phyloP scores from a whole-genome alignment of 30 jellyfish, hydroid and myxozoan genomes.

The Aurelia sp. region DNA sequence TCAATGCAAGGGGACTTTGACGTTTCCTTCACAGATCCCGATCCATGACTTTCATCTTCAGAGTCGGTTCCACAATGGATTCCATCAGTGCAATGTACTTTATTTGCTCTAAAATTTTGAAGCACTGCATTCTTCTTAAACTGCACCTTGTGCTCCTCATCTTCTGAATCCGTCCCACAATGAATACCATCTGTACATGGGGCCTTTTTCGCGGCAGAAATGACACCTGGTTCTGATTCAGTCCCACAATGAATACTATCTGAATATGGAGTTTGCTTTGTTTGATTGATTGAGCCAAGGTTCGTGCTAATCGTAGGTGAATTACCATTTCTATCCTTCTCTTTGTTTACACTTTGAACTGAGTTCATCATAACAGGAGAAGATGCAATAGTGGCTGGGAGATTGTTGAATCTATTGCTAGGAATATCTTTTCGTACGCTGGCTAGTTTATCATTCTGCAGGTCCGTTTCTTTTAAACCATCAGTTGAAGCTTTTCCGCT shows the following conservation, averaged over 20 bases:
- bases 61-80: constrained; percentile 80
- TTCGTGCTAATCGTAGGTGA: not conserved
- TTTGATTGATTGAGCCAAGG: not conserved
- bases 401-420: not conserved
- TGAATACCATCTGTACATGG: constrained; percentile 70
- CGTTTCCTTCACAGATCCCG: not conserved
- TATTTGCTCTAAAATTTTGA: constrained; percentile 21
- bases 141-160: constrained; percentile 10
- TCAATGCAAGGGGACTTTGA: constrained; percentile 20
- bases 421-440: not conserved
- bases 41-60: constrained; percentile 39
- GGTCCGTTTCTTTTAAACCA: no score
- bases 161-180: constrained; percentile 72
- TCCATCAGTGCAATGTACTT: constrained; percentile 53
- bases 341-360: not conserved
- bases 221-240: constrained; percentile 22
- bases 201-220: not conserved
- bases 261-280: constrained; percentile 7
- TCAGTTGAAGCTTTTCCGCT: no score
- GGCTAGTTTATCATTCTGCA: not conserved
- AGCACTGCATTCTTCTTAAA: not conserved
- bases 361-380: not conserved
- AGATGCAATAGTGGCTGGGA: not conserved
- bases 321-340: not conserved
- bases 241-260: constrained; percentile 84